Evolutionary conservation across 2,888 invertebrate species (phyloP).

Genomic region (Chelonus formosanus): DNA sequence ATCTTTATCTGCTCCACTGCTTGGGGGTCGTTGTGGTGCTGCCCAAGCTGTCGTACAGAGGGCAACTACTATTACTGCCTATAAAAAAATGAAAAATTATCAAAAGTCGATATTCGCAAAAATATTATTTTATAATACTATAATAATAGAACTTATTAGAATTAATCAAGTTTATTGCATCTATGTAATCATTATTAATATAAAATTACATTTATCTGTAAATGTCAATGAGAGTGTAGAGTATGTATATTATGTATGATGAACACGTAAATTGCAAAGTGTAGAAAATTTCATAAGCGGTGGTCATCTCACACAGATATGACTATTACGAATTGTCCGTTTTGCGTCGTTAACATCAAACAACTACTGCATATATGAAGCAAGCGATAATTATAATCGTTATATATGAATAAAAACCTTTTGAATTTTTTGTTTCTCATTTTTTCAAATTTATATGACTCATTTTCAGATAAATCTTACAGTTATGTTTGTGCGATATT

Average conservation of each 20-base stretch:
- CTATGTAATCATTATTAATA: no score
- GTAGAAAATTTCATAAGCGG: slow-evolving; percentile 43
- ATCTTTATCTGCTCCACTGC: slow-evolving; percentile 58
- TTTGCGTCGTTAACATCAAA: background rate
- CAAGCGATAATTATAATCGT: slow-evolving; percentile 4
- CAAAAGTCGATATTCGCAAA: no score
- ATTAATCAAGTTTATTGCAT: no score
- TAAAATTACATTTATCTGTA: background rate
- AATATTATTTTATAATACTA: no score
- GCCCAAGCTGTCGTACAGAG: slow-evolving; percentile 56
- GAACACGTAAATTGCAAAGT: slow-evolving; percentile 26
- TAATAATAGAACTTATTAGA: no score
- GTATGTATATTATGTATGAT: background rate
- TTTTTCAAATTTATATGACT: no score
- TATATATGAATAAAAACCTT: no score
- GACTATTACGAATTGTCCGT: slow-evolving; percentile 2
- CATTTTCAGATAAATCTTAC: no score
- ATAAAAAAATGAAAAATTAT: slow-evolving; percentile 19
- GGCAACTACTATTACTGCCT: slow-evolving; percentile 58
- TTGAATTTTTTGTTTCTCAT: no score
- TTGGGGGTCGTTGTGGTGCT: slow-evolving; percentile 56
- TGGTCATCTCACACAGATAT: slow-evolving; percentile 15
- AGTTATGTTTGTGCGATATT: no score
- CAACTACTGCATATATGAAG: background rate
- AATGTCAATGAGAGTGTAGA: slow-evolving; percentile 32